A percentile compares a stretch with the other conserved stretches of the same genome.
phyloP scores from a whole-genome alignment of 2,888 invertebrate species.

The Orgyia antiqua region DNA sequence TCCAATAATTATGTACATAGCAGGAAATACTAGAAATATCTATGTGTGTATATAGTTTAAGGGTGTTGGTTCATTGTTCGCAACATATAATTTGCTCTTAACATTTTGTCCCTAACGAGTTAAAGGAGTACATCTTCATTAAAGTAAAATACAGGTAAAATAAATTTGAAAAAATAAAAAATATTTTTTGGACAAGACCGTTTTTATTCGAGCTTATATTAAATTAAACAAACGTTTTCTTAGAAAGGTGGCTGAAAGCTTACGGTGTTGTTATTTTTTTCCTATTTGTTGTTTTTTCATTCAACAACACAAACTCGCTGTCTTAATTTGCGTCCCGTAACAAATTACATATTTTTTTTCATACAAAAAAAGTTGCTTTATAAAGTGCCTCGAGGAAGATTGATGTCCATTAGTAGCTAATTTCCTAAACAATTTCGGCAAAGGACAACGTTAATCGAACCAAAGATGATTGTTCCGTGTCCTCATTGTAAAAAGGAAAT shows the following conservation, averaged over 20 bases:
- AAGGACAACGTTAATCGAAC: slow-evolving; percentile 34
- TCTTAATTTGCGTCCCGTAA: slow-evolving; percentile 55
- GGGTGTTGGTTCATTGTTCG: too few relatives aligned
- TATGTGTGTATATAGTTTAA: too few relatives aligned
- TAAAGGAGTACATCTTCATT: too few relatives aligned
- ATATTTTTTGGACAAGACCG: slow-evolving; percentile 1
- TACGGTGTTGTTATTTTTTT: slow-evolving; percentile 17
- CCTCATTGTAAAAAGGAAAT: slow-evolving; percentile 15
- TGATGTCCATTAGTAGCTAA: slow-evolving; percentile 57
- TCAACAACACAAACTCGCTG: slow-evolving; percentile 38
- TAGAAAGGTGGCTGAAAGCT: slow-evolving; percentile 14
- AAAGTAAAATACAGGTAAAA: too few relatives aligned
- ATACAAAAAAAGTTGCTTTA: slow-evolving; percentile 40
- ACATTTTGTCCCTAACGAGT: too few relatives aligned
- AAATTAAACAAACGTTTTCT: slow-evolving; percentile 13
- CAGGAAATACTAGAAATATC: too few relatives aligned
- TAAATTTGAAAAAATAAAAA: slow-evolving; percentile 2
- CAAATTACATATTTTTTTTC: slow-evolving; percentile 50
- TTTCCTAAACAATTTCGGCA: slow-evolving; percentile 44
- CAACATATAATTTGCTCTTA: too few relatives aligned
- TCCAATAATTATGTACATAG: too few relatives aligned
- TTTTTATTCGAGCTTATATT: slow-evolving; percentile 9
- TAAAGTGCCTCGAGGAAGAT: slow-evolving; percentile 49
- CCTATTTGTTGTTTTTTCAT: slow-evolving; percentile 37
- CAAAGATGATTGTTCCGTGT: slow-evolving; percentile 22